These are phyloP conservation scores for Leucophenga maculata DNA, from an alignment of 2,888 invertebrate species.

Conservation along the genomic window DNA sequence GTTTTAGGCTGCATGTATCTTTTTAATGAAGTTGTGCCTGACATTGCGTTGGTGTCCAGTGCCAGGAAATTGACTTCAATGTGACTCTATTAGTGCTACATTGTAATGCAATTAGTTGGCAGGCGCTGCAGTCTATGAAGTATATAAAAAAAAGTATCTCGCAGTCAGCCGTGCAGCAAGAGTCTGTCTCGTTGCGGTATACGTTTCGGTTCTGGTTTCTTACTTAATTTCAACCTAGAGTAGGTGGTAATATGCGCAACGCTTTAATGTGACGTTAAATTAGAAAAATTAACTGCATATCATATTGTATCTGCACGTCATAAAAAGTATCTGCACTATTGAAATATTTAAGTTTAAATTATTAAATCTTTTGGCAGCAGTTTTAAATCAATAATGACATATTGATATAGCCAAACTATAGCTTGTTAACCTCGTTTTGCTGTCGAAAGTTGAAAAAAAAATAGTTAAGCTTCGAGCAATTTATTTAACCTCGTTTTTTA, in stretches of 20 bases:
- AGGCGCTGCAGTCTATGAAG: background rate
- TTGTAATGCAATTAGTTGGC: slow-evolving; percentile 14
- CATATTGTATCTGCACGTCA: no score
- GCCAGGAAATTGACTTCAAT: background rate
- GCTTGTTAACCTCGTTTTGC: no score
- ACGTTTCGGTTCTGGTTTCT: background rate
- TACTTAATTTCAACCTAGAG: slow-evolving; percentile 14
- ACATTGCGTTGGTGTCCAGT: slow-evolving; percentile 4
- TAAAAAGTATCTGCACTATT: no score
- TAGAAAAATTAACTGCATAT: background rate
- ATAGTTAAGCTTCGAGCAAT: slow-evolving; percentile 39
- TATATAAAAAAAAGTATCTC: no score
- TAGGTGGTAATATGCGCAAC: slow-evolving; percentile 19
- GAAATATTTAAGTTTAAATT: no score
- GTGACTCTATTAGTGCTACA: background rate
- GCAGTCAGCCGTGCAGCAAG: no score
- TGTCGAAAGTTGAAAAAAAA: slow-evolving; percentile 47
- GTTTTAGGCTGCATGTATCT: slow-evolving; percentile 8
- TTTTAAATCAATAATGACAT: no score
- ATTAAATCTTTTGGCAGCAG: no score
- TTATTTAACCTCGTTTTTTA: slow-evolving; percentile 48
- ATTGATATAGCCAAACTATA: no score
- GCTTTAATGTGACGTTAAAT: slow-evolving; percentile 16
- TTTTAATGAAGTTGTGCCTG: slow-evolving; percentile 10
- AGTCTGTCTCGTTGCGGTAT: slow-evolving; percentile 4